Evolutionary conservation across 1,140 invertebrate genomes (phyloP).

Genomic region (Limonius californicus): DNA sequence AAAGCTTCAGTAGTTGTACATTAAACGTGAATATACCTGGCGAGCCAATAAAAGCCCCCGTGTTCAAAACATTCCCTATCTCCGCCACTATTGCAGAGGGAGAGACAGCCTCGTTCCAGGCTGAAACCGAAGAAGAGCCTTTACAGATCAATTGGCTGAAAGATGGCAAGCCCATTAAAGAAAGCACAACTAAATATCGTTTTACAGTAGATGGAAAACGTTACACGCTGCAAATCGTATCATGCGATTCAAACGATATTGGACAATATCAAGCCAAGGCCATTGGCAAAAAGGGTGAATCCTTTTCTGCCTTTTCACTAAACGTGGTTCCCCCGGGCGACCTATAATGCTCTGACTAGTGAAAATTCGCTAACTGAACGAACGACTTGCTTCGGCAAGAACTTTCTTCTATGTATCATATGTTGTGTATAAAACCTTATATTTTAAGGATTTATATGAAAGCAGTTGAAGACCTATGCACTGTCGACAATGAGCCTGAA

Average conservation of each 20-base stretch:
- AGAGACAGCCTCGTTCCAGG: constrained; percentile 74
- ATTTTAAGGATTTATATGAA: background rate
- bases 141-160: constrained; percentile 78
- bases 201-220: constrained; percentile 77
- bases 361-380: constrained; percentile 24
- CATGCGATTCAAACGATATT: constrained; percentile 73
- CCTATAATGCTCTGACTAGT: constrained; percentile 31
- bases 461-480: background rate
- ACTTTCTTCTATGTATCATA: constrained; percentile 30
- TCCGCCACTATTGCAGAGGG: constrained; percentile 81
- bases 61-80: constrained; percentile 84
- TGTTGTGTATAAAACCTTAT: constrained; percentile 35
- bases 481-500: background rate
- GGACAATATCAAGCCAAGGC: constrained; percentile 88
- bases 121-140: constrained; percentile 66
- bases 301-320: constrained; percentile 77
- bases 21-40: constrained; percentile 82
- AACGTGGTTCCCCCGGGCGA: constrained; percentile 60
- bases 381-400: constrained; percentile 41
- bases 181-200: constrained; percentile 70
- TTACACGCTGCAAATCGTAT: constrained; percentile 71
- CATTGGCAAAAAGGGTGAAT: constrained; percentile 79
- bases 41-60: constrained; percentile 77
- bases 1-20: constrained; percentile 88
- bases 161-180: constrained; percentile 77